Conservation (phyloP, 2,888 invertebrate genomes). For the Epistrophe eligans region DNA sequence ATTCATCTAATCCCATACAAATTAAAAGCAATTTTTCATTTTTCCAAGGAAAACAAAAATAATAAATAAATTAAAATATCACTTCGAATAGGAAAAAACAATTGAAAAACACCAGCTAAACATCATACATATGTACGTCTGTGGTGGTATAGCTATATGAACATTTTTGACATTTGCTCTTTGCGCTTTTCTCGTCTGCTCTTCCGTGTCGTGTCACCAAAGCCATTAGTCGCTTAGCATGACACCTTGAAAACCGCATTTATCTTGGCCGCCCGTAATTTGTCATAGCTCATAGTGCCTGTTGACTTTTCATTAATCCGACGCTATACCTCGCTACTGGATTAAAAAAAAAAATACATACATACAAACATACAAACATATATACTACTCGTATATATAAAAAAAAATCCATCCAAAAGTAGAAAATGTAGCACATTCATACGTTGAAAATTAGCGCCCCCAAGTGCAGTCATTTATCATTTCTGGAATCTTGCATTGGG, state of each 20-base stretch:
- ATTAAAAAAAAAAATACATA: constrained; percentile 9
- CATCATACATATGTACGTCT: background rate
- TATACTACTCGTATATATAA: background rate
- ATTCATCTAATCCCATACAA: constrained; percentile 17
- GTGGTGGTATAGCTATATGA: background rate
- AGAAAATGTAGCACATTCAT: constrained; percentile 62
- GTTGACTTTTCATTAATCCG: constrained; percentile 75
- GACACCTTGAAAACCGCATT: constrained; percentile 74
- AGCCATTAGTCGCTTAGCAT: constrained; percentile 69
- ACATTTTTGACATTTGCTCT: constrained; percentile 68
- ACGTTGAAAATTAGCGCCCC: constrained; percentile 71
- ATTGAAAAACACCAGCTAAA: constrained; percentile 34
- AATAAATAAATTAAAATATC: constrained; percentile 38
- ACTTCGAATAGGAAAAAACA: constrained; percentile 16
- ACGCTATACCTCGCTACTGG: constrained; percentile 27
- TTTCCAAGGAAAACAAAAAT: background rate
- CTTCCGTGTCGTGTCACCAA: constrained; percentile 72
- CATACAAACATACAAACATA: no score
- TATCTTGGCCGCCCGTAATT: constrained; percentile 72
- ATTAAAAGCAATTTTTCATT: constrained; percentile 27
- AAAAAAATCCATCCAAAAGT: constrained; percentile 41
- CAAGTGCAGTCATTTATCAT: constrained; percentile 76
- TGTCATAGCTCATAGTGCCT: constrained; percentile 72
- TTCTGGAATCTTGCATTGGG: constrained; percentile 72
- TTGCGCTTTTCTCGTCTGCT: constrained; percentile 39